Conservation (phyloP, 2,113 vertebrate species). For the Pseudorasbora parva region DNA sequence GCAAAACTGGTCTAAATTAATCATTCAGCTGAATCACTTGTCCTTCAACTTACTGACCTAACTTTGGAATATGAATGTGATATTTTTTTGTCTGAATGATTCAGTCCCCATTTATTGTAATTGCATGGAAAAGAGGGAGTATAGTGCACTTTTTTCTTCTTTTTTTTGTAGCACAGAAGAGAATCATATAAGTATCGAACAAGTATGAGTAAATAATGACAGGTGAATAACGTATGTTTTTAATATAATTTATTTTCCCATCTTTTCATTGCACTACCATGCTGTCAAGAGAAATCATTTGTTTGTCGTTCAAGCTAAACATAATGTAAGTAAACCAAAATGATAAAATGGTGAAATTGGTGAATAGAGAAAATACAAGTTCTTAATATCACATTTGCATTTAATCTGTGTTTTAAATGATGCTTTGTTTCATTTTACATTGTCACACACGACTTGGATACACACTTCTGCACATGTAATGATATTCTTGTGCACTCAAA, state of each 20-base stretch:
- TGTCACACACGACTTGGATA: not conserved
- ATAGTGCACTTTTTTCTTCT: not conserved
- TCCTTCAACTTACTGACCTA: too few relatives aligned
- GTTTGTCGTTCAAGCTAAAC: not conserved
- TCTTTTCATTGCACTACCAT: not conserved
- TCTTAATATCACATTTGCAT: not conserved
- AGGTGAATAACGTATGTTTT: too few relatives aligned
- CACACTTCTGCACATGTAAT: slow-evolving; percentile 32
- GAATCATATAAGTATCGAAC: not conserved
- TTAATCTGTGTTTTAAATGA: not conserved
- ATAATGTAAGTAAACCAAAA: not conserved
- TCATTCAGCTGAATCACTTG: not conserved
- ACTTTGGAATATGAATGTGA: not conserved
- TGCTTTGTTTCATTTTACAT: not conserved
- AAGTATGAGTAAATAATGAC: too few relatives aligned
- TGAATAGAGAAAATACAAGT: not conserved
- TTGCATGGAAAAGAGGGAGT: not conserved
- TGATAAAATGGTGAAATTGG: not conserved
- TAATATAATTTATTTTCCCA: too few relatives aligned
- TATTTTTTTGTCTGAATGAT: not conserved
- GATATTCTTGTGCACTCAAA: slow-evolving; percentile 50
- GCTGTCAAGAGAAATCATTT: not conserved
- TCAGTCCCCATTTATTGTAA: not conserved
- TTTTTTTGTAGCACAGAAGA: not conserved
- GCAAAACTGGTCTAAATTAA: not conserved